Percentiles rank a stretch among this genome's conserved stretches.
These are phyloP conservation scores for Hypselothyrea guttata DNA, from an alignment of 2,888 invertebrate genomes.

Conservation along the genomic window DNA sequence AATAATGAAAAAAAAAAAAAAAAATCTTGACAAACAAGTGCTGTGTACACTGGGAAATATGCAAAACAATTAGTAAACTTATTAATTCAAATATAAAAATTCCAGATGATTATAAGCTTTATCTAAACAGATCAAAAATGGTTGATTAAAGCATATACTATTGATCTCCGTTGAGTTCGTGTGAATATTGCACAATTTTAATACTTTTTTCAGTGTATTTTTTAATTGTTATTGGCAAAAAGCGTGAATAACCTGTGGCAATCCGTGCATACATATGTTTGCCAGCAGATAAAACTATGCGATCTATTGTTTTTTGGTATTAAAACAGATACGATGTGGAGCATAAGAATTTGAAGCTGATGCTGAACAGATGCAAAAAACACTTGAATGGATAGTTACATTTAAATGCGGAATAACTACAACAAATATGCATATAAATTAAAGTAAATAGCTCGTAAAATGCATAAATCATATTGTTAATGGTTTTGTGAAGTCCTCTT, in stretches of 20 bases:
- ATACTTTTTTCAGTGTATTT: too few relatives aligned
- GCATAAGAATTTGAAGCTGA: background rate
- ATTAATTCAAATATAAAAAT: too few relatives aligned
- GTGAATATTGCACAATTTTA: too few relatives aligned
- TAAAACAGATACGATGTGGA: conserved; percentile 35
- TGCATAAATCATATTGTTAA: conserved; percentile 66
- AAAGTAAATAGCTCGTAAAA: conserved; percentile 64
- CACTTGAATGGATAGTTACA: conserved; percentile 5
- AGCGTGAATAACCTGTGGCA: conserved; percentile 4
- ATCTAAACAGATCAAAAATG: too few relatives aligned
- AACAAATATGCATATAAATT: conserved; percentile 49
- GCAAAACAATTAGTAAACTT: too few relatives aligned
- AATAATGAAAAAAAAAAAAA: too few relatives aligned
- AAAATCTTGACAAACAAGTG: too few relatives aligned
- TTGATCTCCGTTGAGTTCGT: too few relatives aligned
- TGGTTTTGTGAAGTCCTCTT: conserved; percentile 45
- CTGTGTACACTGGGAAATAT: too few relatives aligned
- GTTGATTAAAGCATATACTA: too few relatives aligned
- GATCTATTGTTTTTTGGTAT: conserved; percentile 21
- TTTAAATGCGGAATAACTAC: conserved; percentile 20
- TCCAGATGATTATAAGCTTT: too few relatives aligned
- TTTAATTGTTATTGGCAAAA: conserved; percentile 2
- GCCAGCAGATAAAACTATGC: conserved; percentile 1
- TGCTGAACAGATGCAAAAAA: conserved; percentile 44
- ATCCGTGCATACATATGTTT: conserved; percentile 15